These are phyloP conservation scores for Labeo rohita DNA, from an alignment of 2,113 vertebrate genomes.

Conservation along the genomic window DNA sequence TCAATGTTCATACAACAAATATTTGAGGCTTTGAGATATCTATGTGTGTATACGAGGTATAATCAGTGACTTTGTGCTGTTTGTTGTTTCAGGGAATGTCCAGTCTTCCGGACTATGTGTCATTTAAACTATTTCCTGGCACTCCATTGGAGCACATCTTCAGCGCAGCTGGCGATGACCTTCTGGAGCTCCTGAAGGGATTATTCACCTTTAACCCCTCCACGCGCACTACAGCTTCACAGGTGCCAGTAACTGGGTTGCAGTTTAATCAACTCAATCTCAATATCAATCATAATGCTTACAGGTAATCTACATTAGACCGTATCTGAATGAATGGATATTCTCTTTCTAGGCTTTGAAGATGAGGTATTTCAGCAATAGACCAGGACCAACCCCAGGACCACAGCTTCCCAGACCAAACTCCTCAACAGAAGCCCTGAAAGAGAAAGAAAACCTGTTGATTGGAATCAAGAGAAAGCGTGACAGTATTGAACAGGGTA, in stretches of 20 bases:
- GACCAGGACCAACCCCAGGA: conserved; percentile 90
- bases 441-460: conserved; percentile 82
- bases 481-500: conserved; percentile 85
- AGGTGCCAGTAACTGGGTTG: conserved; percentile 74
- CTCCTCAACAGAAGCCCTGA: conserved; percentile 83
- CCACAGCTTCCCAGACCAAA: conserved; percentile 90
- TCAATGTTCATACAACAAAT: too few relatives aligned
- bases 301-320: background rate
- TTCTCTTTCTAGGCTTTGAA: conserved; percentile 84
- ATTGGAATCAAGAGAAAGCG: conserved; percentile 86
- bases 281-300: background rate
- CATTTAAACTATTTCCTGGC: conserved; percentile 93
- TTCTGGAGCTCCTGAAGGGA: conserved; percentile 87
- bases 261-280: background rate
- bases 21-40: background rate
- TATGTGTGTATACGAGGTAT: background rate
- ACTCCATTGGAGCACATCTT: conserved; percentile 95
- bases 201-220: conserved; percentile 92
- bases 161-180: conserved; percentile 92
- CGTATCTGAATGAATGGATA: background rate
- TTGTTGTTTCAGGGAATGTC: conserved; percentile 83
- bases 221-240: conserved; percentile 85
- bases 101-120: conserved; percentile 93
- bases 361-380: conserved; percentile 91
- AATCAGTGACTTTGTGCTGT: conserved; percentile 29